Percentiles rank a stretch among this genome's conserved stretches.
phyloP scores from a whole-genome alignment of 2,888 invertebrate genomes.

The Lamellibrachia columna region DNA sequence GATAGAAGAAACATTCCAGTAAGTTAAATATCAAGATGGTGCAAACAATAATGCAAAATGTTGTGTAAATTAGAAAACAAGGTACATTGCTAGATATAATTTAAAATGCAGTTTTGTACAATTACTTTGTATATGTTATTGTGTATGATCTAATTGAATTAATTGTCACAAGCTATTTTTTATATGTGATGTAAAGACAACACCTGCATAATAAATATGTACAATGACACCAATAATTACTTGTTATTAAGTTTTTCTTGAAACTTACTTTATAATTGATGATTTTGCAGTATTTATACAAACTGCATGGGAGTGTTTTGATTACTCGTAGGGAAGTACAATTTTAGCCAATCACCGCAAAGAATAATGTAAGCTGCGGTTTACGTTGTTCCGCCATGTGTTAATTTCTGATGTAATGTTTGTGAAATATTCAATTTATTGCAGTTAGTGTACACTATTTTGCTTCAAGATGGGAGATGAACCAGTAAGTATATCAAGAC shows the following conservation, averaged over 20 bases:
- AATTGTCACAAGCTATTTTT: too few relatives aligned
- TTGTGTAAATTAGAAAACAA: too few relatives aligned
- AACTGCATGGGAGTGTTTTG: neutral
- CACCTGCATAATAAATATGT: too few relatives aligned
- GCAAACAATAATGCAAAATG: too few relatives aligned
- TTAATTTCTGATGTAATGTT: constrained; percentile 16
- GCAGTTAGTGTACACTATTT: constrained; percentile 1
- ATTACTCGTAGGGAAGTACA: neutral
- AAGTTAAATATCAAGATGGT: too few relatives aligned
- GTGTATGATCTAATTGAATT: too few relatives aligned
- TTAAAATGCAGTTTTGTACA: too few relatives aligned
- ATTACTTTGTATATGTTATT: too few relatives aligned
- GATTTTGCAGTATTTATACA: neutral
- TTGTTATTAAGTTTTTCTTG: neutral
- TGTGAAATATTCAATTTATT: neutral
- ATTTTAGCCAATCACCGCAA: neutral
- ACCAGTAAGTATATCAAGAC: neutral
- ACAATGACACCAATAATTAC: too few relatives aligned
- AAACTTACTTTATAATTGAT: neutral
- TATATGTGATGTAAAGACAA: too few relatives aligned
- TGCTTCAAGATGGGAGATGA: constrained; percentile 2
- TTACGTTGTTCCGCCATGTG: neutral
- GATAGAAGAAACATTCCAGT: too few relatives aligned
- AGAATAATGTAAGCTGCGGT: neutral
- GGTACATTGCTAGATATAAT: too few relatives aligned